These are phyloP conservation scores for Vultur gryphus DNA, from an alignment of 2,797 vertebrate species.

Conservation along the genomic window DNA sequence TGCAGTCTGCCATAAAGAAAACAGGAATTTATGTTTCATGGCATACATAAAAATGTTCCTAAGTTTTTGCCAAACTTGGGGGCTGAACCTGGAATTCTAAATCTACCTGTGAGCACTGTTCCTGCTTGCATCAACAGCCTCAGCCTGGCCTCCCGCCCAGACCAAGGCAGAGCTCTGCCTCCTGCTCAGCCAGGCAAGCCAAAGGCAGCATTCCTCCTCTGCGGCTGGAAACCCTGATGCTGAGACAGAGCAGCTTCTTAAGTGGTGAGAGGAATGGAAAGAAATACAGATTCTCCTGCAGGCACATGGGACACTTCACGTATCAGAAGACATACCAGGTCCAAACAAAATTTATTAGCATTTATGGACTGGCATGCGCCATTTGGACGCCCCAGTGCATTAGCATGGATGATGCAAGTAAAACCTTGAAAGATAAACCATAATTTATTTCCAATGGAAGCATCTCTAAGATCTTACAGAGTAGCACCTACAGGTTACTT, in stretches of 20 bases:
- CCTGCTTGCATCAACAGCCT: not conserved
- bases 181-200: not conserved
- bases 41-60: not conserved
- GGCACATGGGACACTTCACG: fast-evolving
- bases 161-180: not conserved
- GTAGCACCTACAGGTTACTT: not conserved
- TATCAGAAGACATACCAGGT: not conserved
- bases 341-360: not conserved
- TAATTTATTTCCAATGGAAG: not conserved
- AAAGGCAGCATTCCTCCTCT: not conserved
- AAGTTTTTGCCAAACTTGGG: not conserved
- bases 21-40: not conserved
- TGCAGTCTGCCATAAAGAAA: not conserved
- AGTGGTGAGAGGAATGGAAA: not conserved
- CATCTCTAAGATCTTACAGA: not conserved
- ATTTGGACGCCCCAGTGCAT: not conserved
- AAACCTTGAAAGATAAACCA: not conserved
- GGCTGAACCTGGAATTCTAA: not conserved
- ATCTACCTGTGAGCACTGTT: not conserved
- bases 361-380: not conserved
- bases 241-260: not conserved
- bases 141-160: not conserved
- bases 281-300: not conserved
- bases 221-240: not conserved
- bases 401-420: not conserved